Base-by-base conservation (phyloP, 2,888 invertebrate genomes). In the Polydrusus tereticollis region DNA sequence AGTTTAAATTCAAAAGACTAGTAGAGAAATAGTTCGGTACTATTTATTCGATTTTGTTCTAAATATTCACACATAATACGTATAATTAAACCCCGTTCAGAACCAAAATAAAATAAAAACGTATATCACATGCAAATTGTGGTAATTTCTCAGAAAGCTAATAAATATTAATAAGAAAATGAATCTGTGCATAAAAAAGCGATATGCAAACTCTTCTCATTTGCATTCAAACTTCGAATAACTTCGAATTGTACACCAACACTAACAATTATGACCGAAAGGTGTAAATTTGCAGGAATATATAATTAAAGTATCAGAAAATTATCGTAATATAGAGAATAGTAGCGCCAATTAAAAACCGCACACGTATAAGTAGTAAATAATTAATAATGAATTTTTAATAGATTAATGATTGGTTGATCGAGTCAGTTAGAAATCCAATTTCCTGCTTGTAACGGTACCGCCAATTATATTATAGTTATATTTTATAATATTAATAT, bases 391-490 rank as follows among this genome's bases (percentile, higher is more conserved):
- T 45, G 7, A 45, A 52, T 16, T 52, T 52, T 29, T 52, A 52
- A 52, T 52, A 52, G 6, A 52, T 52, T 52, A 52, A 29, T 52
- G 7, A 52, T 21, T 52, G 26, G 52, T 29, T n/a, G 14, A 29
- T 29, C 52, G 52, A 52, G 14, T 29, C 21, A 45, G 26, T 14
- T 29, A 29, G 26, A 52, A 29, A 52, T 52, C 29, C 29, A 52
- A 52, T 52, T 52, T 52, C 52, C 52, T 52, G 52, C 52, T 29
- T 52, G 16, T 52, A 52, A 52, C 52, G 52, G 52, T 52, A 16
- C 29, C 52, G 12, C 52, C 29, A 52, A 52, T 52, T 52, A 52
- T 52, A 52, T 21, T 23, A 45, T 47, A 20, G 43, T 45, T 18
- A n/a, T 41, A 16, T n/a, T 41, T n/a, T 47, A 21, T 47, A 12